phyloP scores from a whole-genome alignment of 2,888 invertebrate genomes.

The Lymantria dispar region DNA sequence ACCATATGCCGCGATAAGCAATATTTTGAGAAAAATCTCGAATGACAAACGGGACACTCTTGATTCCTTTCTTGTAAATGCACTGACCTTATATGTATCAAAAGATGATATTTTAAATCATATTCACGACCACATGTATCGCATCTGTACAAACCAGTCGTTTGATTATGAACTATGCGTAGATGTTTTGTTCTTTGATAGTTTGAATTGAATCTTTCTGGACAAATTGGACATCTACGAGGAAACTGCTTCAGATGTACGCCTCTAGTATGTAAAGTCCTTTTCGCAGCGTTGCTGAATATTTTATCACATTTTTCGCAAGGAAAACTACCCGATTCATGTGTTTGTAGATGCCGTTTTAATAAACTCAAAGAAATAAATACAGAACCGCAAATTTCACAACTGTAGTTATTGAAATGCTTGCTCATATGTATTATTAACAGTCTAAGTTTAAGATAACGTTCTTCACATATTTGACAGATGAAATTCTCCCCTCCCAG shows the following conservation, averaged over 20 bases:
- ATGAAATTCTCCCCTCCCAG: conserved; percentile 48
- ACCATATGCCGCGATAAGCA: conserved; percentile 73
- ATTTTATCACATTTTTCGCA: conserved; percentile 66
- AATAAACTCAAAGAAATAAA: conserved; percentile 54
- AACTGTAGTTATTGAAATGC: conserved; percentile 67
- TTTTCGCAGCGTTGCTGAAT: conserved; percentile 56
- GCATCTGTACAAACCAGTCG: conserved; percentile 48
- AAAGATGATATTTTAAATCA: conserved; percentile 59
- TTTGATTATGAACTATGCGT: conserved; percentile 57
- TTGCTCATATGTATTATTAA: conserved; percentile 67
- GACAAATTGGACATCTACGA: conserved; percentile 60
- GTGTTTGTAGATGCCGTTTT: conserved; percentile 54
- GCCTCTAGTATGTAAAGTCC: conserved; percentile 49
- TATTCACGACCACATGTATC: conserved; percentile 61
- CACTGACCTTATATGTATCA: conserved; percentile 58
- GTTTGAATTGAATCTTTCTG: conserved; percentile 62
- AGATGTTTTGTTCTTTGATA: conserved; percentile 65
- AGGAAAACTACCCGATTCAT: conserved; percentile 56
- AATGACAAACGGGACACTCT: conserved; percentile 57
- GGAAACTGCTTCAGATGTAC: conserved; percentile 59
- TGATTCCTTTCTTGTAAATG: conserved; percentile 65
- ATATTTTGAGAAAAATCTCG: conserved; percentile 62
- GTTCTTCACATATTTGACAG: conserved; percentile 60
- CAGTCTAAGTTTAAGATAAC: conserved; percentile 50
- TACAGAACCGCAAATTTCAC: conserved; percentile 62